phyloP scores from a whole-genome alignment of 2,888 invertebrate species.

The Chesias legatella region DNA sequence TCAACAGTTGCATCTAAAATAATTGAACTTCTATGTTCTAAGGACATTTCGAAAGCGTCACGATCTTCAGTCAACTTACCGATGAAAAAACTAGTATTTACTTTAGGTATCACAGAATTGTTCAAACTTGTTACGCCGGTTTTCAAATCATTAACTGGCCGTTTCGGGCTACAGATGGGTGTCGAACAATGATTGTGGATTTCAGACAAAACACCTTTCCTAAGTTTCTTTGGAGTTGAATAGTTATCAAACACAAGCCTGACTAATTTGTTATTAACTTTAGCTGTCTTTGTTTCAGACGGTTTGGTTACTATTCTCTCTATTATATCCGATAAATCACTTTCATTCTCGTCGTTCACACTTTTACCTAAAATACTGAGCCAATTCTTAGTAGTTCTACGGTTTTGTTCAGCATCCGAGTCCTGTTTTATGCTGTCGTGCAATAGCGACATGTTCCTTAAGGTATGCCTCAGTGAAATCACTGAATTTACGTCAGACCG shows the following conservation, averaged over 20 bases:
- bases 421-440: conserved; percentile 21
- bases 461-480: conserved; percentile 41
- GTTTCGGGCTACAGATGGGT: conserved; percentile 53
- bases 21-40: conserved; percentile 58
- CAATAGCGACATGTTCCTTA: conserved; percentile 46
- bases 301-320: conserved; percentile 59
- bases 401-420: conserved; percentile 27
- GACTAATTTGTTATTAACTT: conserved; percentile 56
- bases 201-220: conserved; percentile 41
- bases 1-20: conserved; percentile 54
- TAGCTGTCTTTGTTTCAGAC: conserved; percentile 47
- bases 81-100: conserved; percentile 78
- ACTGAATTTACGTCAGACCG: conserved; percentile 42
- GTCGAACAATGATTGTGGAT: conserved; percentile 62
- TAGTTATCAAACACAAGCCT: conserved; percentile 54
- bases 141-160: conserved; percentile 28
- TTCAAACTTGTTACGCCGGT: conserved; percentile 36
- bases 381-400: conserved; percentile 35
- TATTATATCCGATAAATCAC: conserved; percentile 61
- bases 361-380: conserved; percentile 49
- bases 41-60: conserved; percentile 83
- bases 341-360: conserved; percentile 40
- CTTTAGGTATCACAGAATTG: conserved; percentile 39
- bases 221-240: conserved; percentile 46
- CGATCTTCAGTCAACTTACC: conserved; percentile 64